Base-by-base conservation (phyloP, 2,113 vertebrate species). In the Trematocara stigmaticum region DNA sequence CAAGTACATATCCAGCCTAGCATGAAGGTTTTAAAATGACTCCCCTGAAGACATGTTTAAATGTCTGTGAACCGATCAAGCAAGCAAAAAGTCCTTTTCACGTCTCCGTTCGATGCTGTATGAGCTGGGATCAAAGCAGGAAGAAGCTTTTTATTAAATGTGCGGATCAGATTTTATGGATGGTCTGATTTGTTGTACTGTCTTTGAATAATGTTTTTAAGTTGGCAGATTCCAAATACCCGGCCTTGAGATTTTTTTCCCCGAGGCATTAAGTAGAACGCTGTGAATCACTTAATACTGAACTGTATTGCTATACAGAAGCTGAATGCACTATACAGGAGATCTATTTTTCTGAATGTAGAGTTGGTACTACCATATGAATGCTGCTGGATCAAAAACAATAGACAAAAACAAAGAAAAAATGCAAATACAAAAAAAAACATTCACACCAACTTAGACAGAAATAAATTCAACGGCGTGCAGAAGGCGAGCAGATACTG, bases 321-420 rank as follows among this genome's bases (percentile, higher is more conserved):
- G 89, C 84, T 74, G 90, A 95, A 93, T 94, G 92, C 94, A 94
- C 94, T 94, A 92, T 85, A 91, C 84, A 89, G 86, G 89, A 92
- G 88, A 93, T 93, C 82, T 93, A 90, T 95, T 93, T 95, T 95
- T 94, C 83, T 96, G 95, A 96, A 96, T 96, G 94, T 96, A 95
- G 92, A 92, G 93, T 94, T 93, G 94, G 90, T 93, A 93, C 90
- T 59, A 91, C 82, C 49, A 83, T 79, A 87, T 47, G 83, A 92
- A 95, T 89, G 90, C 89, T 95, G 94, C 92, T 94, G 93, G 91
- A 91, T 92, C 82, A 90, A 90, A 92, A 93, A 84, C 87, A 47
- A 88, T 84, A 82, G 51, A 47, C 20, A 78, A 49, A n/a, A 16
- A 69, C 11, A 59, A 90, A 92, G 93, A 83, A 82, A 94, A 81